phyloP scores from a whole-genome alignment of 2,888 invertebrate species.

The Xylocampa areola region DNA sequence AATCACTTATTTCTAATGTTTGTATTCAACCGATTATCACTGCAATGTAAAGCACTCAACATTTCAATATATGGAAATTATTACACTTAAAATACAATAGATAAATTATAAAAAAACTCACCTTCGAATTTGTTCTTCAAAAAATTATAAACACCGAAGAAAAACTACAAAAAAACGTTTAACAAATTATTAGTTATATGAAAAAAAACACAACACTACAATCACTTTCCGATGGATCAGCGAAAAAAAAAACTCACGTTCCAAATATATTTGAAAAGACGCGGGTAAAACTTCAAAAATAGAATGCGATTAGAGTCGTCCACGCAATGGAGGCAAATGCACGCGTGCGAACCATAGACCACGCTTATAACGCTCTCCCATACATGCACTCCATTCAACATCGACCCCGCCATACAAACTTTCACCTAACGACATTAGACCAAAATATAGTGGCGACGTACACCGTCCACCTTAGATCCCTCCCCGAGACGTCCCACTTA shows the following conservation, averaged over 20 bases:
- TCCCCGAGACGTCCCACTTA: neutral
- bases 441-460: slow-evolving; percentile 26
- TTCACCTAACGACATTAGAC: slow-evolving; percentile 38
- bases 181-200: slow-evolving; percentile 49
- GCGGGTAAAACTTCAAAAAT: slow-evolving; percentile 53
- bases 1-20: too few species aligned
- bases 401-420: slow-evolving; percentile 45
- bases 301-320: slow-evolving; percentile 63
- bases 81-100: neutral
- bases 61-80: neutral
- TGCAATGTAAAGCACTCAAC: neutral
- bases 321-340: slow-evolving; percentile 63
- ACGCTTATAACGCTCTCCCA: slow-evolving; percentile 64
- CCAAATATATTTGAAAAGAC: slow-evolving; percentile 54
- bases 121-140: slow-evolving; percentile 55
- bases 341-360: slow-evolving; percentile 65
- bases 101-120: slow-evolving; percentile 47
- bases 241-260: slow-evolving; percentile 65
- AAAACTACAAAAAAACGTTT: slow-evolving; percentile 59
- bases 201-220: slow-evolving; percentile 62
- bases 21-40: too few species aligned
- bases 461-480: slow-evolving; percentile 42
- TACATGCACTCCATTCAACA: slow-evolving; percentile 46
- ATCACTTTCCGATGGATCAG: slow-evolving; percentile 41
- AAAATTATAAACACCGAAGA: slow-evolving; percentile 57